These are phyloP conservation scores for Mormyrus proboscirostris DNA, from an alignment of 2,797 vertebrate genomes.

Conservation along the genomic window DNA sequence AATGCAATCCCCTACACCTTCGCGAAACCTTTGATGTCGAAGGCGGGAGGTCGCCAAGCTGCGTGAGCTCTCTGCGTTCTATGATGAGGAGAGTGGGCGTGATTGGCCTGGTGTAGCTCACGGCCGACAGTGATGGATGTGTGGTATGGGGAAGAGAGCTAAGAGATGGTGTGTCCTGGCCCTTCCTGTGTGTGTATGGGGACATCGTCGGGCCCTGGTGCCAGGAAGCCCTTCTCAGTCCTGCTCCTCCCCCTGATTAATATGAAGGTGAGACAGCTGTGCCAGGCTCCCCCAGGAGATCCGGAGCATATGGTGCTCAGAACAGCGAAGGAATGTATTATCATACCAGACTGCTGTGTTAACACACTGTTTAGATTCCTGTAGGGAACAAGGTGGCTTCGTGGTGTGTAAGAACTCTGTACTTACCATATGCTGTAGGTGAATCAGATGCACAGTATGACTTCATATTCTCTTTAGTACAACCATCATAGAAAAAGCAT, in stretches of 20 bases:
- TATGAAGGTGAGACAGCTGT: conserved; percentile 60
- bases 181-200: conserved; percentile 20
- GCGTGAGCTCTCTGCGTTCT: background rate
- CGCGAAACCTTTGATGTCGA: background rate
- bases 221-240: conserved; percentile 21
- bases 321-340: conserved; percentile 56
- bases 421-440: background rate
- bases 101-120: background rate
- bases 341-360: conserved; percentile 59
- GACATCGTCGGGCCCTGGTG: conserved; percentile 9
- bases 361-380: conserved; percentile 2
- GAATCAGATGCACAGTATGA: background rate
- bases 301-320: conserved; percentile 59
- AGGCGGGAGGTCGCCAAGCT: background rate
- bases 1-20: background rate
- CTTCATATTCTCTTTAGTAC: background rate
- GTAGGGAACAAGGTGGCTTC: conserved; percentile 35
- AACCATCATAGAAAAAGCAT: background rate
- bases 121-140: conserved; percentile 46
- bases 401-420: conserved; percentile 47
- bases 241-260: conserved; percentile 55
- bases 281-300: conserved; percentile 56
- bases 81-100: background rate
- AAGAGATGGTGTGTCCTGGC: conserved; percentile 35
- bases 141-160: conserved; percentile 34